Base-by-base conservation (phyloP, 2,797 vertebrate genomes). In the Alcedo atthis region DNA sequence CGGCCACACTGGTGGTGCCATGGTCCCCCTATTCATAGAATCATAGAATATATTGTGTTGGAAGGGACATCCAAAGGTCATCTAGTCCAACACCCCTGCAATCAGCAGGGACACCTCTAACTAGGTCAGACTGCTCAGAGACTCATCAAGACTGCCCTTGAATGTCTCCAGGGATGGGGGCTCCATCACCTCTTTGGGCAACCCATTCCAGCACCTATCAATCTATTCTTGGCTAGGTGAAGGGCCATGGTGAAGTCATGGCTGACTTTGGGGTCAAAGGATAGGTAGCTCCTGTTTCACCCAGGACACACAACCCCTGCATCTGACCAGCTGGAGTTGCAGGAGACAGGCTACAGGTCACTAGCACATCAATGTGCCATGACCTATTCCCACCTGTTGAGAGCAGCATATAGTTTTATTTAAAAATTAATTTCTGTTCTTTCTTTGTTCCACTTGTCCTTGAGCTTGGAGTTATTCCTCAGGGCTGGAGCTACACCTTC, bases 341-440 rank as follows among this genome's bases (percentile, higher is more conserved):
- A 9, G 28, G 33, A 10, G 2, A 12, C 20, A 63, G 28, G 15
- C 13, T 6, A 2, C 2, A 1, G 18, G 12, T 35, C 57, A 69
- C 35, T 20, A 49, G 2, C 30, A 20, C 9, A 15, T 12, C 45
- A 8, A 5, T 5, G 55, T 33, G 26, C 7, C 0, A 0, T 16
- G 33, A 37, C 59, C 45, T 48, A 25, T 21, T 89, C 54, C 33
- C 10, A 12, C 17, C 35, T 78, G 62, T 62, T 58, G 53, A 87
- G 43, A 78, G 8, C 6, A 58, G 45, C 33, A 21, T 18, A 33
- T 1, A n/a, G 14, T 28, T 21, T 59, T 4, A 48, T 81, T 26
- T n/a, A 43, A 3, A 37, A 48, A 45, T 28, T 10, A 6, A 14
- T 37, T 74, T 77, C 12, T 57, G 4, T 74, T 84, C 24, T 57